Base-by-base conservation (phyloP, 2,888 invertebrate species). In the Campopleginae sp. region DNA sequence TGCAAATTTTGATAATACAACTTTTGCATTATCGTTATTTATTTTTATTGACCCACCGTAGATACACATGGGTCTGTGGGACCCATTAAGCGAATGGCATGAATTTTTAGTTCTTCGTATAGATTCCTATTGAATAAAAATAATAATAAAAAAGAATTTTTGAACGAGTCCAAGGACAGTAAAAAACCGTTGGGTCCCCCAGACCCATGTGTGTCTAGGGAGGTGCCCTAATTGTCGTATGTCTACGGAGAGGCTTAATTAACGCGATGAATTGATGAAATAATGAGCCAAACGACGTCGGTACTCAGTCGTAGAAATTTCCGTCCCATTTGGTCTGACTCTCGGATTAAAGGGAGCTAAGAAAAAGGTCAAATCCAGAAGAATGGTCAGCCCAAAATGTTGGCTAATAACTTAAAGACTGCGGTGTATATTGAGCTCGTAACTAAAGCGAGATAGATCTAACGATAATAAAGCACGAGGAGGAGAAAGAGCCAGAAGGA, bases 401-500 rank as follows among this genome's bases (percentile, higher is more conserved):
- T 48, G 27, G 17, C 48, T 54, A 31, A 77, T 72, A 72, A 65
- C 23, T 46, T 54, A 19, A 17, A 70, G 48, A 65, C 46, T 51
- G 0, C n/a, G 27, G 12, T 42, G 68, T 44, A 31, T 46, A 31
- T 23, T 14, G 19, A 51, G 1, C 10, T 33, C 46, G 46, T 33
- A n/a, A 65, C 33, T 80, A 58, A 76, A 76, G 46, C 75, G 75
- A 76, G 51, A 17, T 31, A 79, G 17, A 46, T 54, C 17, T 27
- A 58, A 58, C 27, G 61, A 76, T 80, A 65, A 84, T 65, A 44
- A 65, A 44, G 27, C 33, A 66, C 44, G 46, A 19, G 51, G 46
- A 19, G 51, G 46, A 33, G 31, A 74, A 33, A 58, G 66, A 48
- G 19, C 14, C 3, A 31, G 14, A 7, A 70, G 27, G 42, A 19